Evolutionary conservation across 2,888 invertebrate genomes (phyloP).

Genomic region (Conistra vaccinii): DNA sequence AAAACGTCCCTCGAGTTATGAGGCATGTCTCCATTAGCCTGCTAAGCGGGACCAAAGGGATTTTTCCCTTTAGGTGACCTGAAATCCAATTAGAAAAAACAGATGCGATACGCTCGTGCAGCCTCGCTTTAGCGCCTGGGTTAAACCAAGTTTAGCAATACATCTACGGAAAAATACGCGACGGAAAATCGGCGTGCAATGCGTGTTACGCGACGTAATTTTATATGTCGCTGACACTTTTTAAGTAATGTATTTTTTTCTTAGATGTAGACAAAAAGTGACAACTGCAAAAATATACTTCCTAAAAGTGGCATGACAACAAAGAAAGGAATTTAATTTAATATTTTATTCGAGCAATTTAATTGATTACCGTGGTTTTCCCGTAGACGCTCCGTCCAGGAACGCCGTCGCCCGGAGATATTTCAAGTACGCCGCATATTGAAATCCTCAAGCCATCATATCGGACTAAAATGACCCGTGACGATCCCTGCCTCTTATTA

Average conservation of each 20-base stretch:
- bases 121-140: slow-evolving; percentile 15
- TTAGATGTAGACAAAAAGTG: not conserved
- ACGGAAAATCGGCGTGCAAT: not conserved
- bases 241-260: not conserved
- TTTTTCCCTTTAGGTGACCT: slow-evolving; percentile 71
- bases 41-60: slow-evolving; percentile 71
- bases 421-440: slow-evolving; percentile 88
- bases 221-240: not conserved
- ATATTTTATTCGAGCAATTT: slow-evolving; percentile 83
- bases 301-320: slow-evolving; percentile 54
- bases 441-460: slow-evolving; percentile 85
- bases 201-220: not conserved
- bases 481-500: slow-evolving; percentile 74
- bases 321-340: slow-evolving; percentile 71
- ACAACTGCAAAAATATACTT: slow-evolving; percentile 20
- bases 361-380: slow-evolving; percentile 81
- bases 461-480: slow-evolving; percentile 82
- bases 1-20: slow-evolving; percentile 73
- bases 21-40: slow-evolving; percentile 74
- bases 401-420: slow-evolving; percentile 80
- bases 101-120: slow-evolving; percentile 23
- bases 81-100: slow-evolving; percentile 73
- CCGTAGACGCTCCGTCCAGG: slow-evolving; percentile 72
- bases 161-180: not conserved
- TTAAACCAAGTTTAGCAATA: slow-evolving; percentile 8